Evolutionary conservation across 2,113 vertebrate species (phyloP).

Genomic region (Isichthys henryi): DNA sequence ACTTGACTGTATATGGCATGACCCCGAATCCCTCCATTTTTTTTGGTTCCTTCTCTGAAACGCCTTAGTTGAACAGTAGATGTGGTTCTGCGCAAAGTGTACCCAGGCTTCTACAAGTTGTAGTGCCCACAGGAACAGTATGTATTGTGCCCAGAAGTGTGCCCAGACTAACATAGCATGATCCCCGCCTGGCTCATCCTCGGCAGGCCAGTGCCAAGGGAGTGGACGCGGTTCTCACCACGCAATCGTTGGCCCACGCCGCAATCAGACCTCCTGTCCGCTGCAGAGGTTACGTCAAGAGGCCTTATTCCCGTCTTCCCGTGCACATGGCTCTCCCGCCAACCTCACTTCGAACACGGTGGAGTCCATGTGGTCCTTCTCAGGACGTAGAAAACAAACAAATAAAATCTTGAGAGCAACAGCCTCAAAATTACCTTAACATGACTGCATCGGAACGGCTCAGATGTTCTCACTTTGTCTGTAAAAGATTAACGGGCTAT

Average conservation of each 20-base stretch:
- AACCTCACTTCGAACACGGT: neutral
- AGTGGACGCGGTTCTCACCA: neutral
- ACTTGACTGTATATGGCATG: constrained; percentile 70
- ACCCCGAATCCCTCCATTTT: constrained; percentile 61
- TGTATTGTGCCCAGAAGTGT: constrained; percentile 26
- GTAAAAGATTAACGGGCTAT: constrained; percentile 48
- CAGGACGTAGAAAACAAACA: neutral
- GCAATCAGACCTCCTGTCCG: neutral
- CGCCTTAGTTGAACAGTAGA: constrained; percentile 46
- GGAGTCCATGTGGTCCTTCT: neutral
- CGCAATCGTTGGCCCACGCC: no score
- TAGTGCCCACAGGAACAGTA: constrained; percentile 19
- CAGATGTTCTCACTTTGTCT: constrained; percentile 41
- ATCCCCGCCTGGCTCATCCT: neutral
- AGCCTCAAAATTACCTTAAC: neutral
- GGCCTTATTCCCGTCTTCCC: neutral
- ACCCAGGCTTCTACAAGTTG: constrained; percentile 20
- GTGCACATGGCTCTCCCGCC: neutral
- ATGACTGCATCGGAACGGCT: constrained; percentile 32
- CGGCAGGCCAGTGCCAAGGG: neutral
- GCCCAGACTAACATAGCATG: constrained; percentile 36
- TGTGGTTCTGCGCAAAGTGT: constrained; percentile 49
- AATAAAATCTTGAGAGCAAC: neutral
- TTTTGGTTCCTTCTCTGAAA: constrained; percentile 35
- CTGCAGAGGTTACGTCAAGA: neutral